These are phyloP conservation scores for Thaumetopoea pityocampa DNA, from an alignment of 1,140 invertebrate species.

Conservation along the genomic window DNA sequence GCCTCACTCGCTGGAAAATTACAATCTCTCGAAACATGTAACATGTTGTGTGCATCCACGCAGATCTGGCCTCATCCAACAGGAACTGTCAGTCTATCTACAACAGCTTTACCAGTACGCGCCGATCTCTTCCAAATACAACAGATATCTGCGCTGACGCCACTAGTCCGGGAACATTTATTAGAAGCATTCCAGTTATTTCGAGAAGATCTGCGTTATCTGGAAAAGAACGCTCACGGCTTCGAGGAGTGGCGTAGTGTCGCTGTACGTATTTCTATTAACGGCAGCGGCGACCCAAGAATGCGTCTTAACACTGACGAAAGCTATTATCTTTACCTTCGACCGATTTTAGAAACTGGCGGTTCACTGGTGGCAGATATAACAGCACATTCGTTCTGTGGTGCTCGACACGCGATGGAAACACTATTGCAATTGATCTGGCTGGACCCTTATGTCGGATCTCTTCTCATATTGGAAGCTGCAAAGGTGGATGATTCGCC, in stretches of 20 bases:
- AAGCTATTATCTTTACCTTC: slow-evolving; percentile 79
- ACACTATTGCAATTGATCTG: slow-evolving; percentile 86
- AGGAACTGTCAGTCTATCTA: slow-evolving; percentile 67
- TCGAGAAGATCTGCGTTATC: slow-evolving; percentile 26
- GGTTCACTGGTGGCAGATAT: slow-evolving; percentile 78
- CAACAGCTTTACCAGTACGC: slow-evolving; percentile 58
- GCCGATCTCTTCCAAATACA: slow-evolving; percentile 39
- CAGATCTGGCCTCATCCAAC: slow-evolving; percentile 77
- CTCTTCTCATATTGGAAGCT: slow-evolving; percentile 76
- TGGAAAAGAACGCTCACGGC: slow-evolving; percentile 22
- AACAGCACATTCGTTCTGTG: slow-evolving; percentile 81
- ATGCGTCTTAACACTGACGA: slow-evolving; percentile 82
- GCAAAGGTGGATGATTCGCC: slow-evolving; percentile 77
- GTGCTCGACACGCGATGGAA: slow-evolving; percentile 85
- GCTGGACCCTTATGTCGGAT: slow-evolving; percentile 78
- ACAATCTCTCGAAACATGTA: slow-evolving; percentile 72
- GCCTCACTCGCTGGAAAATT: slow-evolving; percentile 26
- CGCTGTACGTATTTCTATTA: slow-evolving; percentile 67
- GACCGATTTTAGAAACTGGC: slow-evolving; percentile 68
- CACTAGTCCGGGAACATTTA: slow-evolving; percentile 29
- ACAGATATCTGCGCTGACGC: slow-evolving; percentile 26
- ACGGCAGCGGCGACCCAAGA: slow-evolving; percentile 63
- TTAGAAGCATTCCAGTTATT: slow-evolving; percentile 37
- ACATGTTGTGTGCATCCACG: slow-evolving; percentile 73
- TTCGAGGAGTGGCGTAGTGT: slow-evolving; percentile 42